Evolutionary conservation across 1,140 invertebrate species (phyloP).

Genomic region (Solenopsis invicta): DNA sequence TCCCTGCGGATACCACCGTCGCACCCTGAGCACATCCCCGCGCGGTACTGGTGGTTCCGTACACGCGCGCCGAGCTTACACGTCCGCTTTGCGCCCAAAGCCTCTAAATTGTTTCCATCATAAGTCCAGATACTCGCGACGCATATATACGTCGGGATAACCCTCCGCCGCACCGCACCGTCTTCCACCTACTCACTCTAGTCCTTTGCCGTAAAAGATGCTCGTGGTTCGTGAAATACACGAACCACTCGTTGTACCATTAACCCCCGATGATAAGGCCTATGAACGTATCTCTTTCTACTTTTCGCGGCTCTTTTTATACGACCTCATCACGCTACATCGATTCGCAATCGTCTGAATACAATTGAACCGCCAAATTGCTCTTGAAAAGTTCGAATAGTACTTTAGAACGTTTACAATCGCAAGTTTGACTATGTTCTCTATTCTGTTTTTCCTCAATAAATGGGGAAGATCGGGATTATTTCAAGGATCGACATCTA

Average conservation of each 20-base stretch:
- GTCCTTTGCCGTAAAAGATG: conserved; percentile 63
- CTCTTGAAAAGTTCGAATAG: background rate
- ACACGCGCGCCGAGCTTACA: conserved; percentile 74
- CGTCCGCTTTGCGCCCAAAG: conserved; percentile 81
- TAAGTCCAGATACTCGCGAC: conserved; percentile 86
- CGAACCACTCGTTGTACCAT: conserved; percentile 79
- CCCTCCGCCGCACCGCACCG: conserved; percentile 70
- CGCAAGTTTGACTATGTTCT: background rate
- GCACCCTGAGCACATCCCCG: conserved; percentile 73
- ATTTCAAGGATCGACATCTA: conserved; percentile 63
- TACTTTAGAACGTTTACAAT: background rate
- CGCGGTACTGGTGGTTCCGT: conserved; percentile 26
- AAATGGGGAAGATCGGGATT: conserved; percentile 48
- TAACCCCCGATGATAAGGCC: conserved; percentile 80
- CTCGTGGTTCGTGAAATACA: conserved; percentile 76
- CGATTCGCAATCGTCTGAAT: background rate
- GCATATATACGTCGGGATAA: conserved; percentile 86
- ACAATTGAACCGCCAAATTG: background rate
- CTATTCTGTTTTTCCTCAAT: background rate
- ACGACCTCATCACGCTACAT: background rate
- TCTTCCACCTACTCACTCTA: conserved; percentile 59
- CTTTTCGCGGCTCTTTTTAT: background rate
- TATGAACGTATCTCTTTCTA: background rate
- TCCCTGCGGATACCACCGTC: conserved; percentile 67
- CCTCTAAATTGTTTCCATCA: conserved; percentile 87